These are phyloP conservation scores for Latrodectus elegans DNA, from an alignment of 2,888 invertebrate species.

Conservation along the genomic window DNA sequence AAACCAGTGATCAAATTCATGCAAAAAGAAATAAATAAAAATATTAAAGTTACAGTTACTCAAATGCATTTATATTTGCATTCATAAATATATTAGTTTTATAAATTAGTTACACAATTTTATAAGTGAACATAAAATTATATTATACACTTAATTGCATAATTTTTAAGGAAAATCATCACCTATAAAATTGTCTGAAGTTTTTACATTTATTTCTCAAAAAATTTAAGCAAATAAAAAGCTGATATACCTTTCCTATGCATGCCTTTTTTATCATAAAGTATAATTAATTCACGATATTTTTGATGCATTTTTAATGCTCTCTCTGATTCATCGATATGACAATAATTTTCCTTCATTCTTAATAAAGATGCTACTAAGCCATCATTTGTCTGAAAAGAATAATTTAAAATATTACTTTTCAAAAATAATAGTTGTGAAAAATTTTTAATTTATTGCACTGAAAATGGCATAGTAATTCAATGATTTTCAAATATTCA, in stretches of 20 bases:
- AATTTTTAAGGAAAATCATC: not conserved
- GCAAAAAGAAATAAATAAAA: no score
- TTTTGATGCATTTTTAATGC: slow-evolving; percentile 90
- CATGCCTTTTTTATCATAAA: slow-evolving; percentile 95
- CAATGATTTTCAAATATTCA: no score
- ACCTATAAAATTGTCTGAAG: not conserved
- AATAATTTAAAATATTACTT: not conserved
- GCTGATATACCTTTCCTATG: slow-evolving; percentile 82
- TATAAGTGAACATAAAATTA: not conserved
- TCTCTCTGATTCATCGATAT: slow-evolving; percentile 93
- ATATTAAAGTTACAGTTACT: no score
- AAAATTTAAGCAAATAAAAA: no score
- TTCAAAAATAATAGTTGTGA: no score
- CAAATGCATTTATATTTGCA: no score
- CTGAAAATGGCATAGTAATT: no score
- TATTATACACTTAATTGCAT: not conserved
- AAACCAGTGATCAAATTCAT: no score
- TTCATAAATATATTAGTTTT: no score
- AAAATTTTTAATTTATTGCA: no score
- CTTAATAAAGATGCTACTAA: slow-evolving; percentile 92
- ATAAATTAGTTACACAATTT: not conserved
- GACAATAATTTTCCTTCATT: slow-evolving; percentile 88
- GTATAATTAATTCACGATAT: slow-evolving; percentile 92
- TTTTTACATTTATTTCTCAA: no score
- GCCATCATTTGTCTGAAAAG: slow-evolving; percentile 91